Evolutionary conservation across 2,888 invertebrate genomes (phyloP).

Genomic region (Ormyrus labotus): DNA sequence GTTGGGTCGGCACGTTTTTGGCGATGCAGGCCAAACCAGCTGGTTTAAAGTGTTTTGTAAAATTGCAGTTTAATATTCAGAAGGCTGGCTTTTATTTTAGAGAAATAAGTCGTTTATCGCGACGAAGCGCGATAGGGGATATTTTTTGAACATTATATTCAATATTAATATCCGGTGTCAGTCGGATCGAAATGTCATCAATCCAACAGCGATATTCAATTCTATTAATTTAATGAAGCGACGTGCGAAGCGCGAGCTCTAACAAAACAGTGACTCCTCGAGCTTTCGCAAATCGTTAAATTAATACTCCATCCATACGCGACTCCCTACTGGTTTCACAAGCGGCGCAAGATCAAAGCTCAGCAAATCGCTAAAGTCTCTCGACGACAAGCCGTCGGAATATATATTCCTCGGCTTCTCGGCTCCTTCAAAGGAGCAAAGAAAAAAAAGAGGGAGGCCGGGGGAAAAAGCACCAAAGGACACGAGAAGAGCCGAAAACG

Average conservation of each 20-base stretch:
- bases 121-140: no score
- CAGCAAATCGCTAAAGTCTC: neutral
- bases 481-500: slow-evolving; percentile 5
- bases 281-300: slow-evolving; percentile 2
- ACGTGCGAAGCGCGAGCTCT: no score
- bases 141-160: no score
- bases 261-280: neutral
- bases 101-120: no score
- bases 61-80: no score
- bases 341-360: neutral
- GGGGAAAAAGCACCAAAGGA: neutral
- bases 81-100: no score
- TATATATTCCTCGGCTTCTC: neutral
- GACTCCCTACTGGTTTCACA: neutral
- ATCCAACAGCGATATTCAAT: no score
- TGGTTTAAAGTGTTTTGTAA: no score
- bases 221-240: no score
- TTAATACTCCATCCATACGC: neutral
- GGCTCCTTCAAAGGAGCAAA: neutral
- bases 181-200: no score
- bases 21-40: no score
- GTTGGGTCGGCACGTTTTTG: neutral
- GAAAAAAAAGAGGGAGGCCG: neutral
- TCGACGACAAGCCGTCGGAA: neutral
- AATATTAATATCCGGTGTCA: no score